Percentiles rank a stretch among this genome's conserved stretches.
These are phyloP conservation scores for Catharus minimus DNA, from an alignment of 2,113 vertebrate genomes.

Conservation along the genomic window DNA sequence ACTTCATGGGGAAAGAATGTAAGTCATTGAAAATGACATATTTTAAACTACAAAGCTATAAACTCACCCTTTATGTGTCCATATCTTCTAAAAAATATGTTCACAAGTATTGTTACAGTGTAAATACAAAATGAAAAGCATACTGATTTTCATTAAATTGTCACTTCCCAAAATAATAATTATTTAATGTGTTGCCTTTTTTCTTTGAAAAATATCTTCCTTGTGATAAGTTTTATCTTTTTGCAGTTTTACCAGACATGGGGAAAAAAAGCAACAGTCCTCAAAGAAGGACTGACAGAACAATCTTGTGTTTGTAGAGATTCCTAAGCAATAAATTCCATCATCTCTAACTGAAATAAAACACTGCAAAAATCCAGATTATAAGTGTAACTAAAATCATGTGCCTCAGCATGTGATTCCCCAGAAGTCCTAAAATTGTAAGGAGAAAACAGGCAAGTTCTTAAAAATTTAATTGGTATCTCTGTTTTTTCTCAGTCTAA, in stretches of 20 bases:
- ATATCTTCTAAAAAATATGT: not conserved
- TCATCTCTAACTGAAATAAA: not conserved
- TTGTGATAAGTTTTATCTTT: not conserved
- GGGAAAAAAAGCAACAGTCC: not conserved
- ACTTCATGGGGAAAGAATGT: not conserved
- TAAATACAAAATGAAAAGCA: not conserved
- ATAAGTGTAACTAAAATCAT: not conserved
- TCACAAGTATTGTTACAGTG: not conserved
- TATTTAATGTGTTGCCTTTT: not conserved
- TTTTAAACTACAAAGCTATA: not conserved
- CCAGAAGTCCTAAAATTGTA: not conserved
- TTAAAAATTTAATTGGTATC: not conserved
- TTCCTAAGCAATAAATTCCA: not conserved
- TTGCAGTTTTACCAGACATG: not conserved
- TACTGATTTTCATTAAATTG: not conserved
- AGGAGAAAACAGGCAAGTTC: not conserved
- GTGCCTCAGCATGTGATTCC: not conserved
- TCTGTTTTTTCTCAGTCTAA: not conserved
- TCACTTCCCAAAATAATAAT: not conserved
- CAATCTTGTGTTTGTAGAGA: not conserved
- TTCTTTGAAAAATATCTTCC: not conserved
- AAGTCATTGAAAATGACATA: not conserved
- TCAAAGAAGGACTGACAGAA: not conserved
- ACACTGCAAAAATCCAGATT: not conserved
- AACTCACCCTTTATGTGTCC: not conserved